Percentiles rank a stretch among this genome's conserved stretches.
Conservation (phyloP, 2,888 invertebrate species). For the Troilus luridus region DNA sequence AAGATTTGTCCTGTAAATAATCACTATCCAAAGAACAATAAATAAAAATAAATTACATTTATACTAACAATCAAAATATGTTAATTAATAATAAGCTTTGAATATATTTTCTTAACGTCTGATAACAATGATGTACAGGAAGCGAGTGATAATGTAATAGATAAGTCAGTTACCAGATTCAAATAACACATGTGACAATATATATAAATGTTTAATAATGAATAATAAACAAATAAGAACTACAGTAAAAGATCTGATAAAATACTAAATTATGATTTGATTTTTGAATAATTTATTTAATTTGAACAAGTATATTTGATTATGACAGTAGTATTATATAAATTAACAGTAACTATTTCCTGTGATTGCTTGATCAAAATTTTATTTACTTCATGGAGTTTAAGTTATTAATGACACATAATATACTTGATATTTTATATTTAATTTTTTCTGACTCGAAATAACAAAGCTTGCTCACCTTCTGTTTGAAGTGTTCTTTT, state of each 20-base stretch:
- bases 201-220: background rate
- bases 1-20: too few relatives aligned
- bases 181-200: background rate
- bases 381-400: background rate
- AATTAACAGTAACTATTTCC: background rate
- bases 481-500: constrained; percentile 81
- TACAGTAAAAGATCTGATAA: background rate
- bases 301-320: background rate
- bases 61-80: background rate
- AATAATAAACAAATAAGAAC: background rate
- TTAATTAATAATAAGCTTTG: background rate
- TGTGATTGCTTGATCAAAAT: background rate
- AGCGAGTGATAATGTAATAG: background rate
- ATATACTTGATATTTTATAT: background rate
- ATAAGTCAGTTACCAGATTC: background rate
- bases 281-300: background rate
- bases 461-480: constrained; percentile 67
- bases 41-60: too few relatives aligned
- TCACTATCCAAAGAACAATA: too few relatives aligned
- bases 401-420: background rate
- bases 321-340: background rate
- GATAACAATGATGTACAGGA: background rate
- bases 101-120: background rate
- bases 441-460: background rate
- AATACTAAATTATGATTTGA: background rate